A percentile compares a stretch with the other conserved stretches of the same genome.
These are phyloP conservation scores for Lycia hirtaria DNA, from an alignment of 2,888 invertebrate genomes.

Conservation along the genomic window DNA sequence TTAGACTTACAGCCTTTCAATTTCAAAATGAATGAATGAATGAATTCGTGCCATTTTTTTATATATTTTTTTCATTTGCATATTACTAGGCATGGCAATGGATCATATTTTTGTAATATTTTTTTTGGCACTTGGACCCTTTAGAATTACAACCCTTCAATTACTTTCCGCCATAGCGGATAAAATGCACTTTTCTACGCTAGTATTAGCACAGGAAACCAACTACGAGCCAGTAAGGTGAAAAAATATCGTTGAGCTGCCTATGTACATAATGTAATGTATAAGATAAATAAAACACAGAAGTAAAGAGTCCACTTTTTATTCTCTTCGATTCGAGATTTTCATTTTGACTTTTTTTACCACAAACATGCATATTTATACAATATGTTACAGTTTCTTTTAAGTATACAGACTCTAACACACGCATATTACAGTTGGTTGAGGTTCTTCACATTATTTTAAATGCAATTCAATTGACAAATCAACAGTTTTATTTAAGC, in stretches of 20 bases:
- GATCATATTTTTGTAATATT: too few relatives aligned
- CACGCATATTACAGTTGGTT: constrained; percentile 6
- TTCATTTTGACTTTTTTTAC: constrained; percentile 33
- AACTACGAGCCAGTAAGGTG: too few relatives aligned
- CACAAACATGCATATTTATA: constrained; percentile 29
- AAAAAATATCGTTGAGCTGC: neutral
- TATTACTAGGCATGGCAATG: too few relatives aligned
- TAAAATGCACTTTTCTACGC: too few relatives aligned
- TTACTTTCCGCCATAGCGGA: too few relatives aligned
- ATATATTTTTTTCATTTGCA: too few relatives aligned
- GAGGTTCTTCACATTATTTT: neutral
- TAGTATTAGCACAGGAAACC: too few relatives aligned
- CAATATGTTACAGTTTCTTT: constrained; percentile 19
- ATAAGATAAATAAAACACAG: constrained; percentile 48
- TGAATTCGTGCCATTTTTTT: too few relatives aligned
- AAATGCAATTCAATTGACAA: constrained; percentile 23
- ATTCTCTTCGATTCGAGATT: constrained; percentile 67
- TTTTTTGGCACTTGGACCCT: too few relatives aligned
- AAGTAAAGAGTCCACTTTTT: constrained; percentile 57
- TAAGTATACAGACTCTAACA: constrained; percentile 12
- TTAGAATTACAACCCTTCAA: too few relatives aligned
- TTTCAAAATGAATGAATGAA: too few relatives aligned
- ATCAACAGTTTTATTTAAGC: constrained; percentile 17
- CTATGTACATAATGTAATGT: neutral
- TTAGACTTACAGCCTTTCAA: too few relatives aligned